A percentile compares a stretch with the other conserved stretches of the same genome.
Evolutionary conservation across 2,113 vertebrate species (phyloP).

Genomic region (Aptenodytes patagonicus): DNA sequence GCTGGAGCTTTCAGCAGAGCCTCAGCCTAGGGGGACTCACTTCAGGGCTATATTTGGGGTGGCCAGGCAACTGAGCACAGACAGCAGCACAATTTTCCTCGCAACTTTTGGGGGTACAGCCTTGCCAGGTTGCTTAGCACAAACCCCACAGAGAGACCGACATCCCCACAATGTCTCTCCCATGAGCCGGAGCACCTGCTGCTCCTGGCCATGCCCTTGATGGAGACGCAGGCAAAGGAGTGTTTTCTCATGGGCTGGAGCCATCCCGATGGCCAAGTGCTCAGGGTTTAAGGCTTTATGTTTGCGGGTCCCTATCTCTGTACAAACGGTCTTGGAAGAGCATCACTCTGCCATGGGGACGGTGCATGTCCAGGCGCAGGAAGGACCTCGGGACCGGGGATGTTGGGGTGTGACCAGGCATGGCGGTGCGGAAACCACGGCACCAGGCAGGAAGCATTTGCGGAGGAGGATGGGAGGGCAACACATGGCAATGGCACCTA

Average conservation of each 20-base stretch:
- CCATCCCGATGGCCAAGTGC: accelerated
- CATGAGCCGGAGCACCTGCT: accelerated
- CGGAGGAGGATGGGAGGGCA: neutral
- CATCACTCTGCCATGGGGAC: neutral
- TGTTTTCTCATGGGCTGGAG: neutral
- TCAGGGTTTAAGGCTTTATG: neutral
- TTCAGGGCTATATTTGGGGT: neutral
- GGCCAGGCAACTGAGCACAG: neutral
- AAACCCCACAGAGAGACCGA: neutral
- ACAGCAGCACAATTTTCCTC: neutral
- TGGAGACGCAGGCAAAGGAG: accelerated
- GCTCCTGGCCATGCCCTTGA: neutral
- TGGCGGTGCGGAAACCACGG: accelerated
- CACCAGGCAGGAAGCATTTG: neutral
- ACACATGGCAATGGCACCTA: neutral
- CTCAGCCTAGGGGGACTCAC: too few relatives aligned
- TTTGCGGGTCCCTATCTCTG: too few relatives aligned
- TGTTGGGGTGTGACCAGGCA: neutral
- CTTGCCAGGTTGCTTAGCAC: neutral
- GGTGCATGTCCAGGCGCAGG: accelerated
- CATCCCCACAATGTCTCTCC: accelerated
- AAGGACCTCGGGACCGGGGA: neutral
- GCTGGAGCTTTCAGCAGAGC: neutral
- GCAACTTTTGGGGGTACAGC: neutral
- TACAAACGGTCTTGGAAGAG: accelerated